Evolutionary conservation across 2,797 vertebrate genomes (phyloP).

Genomic region (Phoxinus dragarum): DNA sequence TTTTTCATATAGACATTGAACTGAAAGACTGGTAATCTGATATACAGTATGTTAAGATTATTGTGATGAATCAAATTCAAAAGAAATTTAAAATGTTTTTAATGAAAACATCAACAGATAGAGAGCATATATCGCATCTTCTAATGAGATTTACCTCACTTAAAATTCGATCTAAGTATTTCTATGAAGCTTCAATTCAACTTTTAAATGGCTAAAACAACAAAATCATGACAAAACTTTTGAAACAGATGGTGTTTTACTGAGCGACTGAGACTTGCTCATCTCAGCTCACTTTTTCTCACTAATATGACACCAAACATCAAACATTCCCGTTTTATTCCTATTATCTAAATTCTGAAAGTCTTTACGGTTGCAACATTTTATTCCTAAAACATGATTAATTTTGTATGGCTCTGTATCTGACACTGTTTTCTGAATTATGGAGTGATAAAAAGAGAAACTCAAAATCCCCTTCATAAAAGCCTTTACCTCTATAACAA

Average conservation of each 20-base stretch:
- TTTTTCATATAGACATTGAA: too few species aligned
- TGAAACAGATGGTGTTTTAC: background rate
- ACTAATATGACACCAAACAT: too few species aligned
- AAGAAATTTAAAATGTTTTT: background rate
- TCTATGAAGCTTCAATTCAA: background rate
- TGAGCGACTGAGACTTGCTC: background rate
- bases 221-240: background rate
- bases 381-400: too few species aligned
- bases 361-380: too few species aligned
- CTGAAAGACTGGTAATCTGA: background rate
- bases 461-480: background rate
- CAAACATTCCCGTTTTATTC: too few species aligned
- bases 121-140: background rate
- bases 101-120: background rate
- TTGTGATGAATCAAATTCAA: background rate
- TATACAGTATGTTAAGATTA: background rate
- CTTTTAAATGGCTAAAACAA: background rate
- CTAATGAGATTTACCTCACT: background rate
- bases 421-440: background rate
- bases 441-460: background rate
- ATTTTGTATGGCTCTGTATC: background rate
- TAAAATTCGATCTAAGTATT: background rate
- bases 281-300: background rate
- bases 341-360: too few species aligned
- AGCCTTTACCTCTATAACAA: background rate